Conservation (phyloP, 2,888 invertebrate species). For the Agrochola lychnidis region DNA sequence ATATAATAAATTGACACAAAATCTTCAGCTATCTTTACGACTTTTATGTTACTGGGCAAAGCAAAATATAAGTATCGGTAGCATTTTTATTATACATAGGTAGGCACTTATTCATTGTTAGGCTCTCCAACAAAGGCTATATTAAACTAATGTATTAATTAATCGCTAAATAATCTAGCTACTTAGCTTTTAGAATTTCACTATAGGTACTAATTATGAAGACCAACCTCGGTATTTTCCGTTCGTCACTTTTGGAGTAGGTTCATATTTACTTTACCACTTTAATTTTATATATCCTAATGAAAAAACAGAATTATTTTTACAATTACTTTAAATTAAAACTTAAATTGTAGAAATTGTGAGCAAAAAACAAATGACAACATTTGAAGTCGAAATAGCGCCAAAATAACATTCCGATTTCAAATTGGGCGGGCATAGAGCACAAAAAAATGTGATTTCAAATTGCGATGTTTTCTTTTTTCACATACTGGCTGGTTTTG, state of each 20-base stretch:
- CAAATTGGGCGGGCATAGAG: neutral
- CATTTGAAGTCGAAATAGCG: too few relatives aligned
- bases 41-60: neutral
- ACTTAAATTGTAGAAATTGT: neutral
- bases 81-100: neutral
- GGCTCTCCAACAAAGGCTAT: neutral
- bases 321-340: neutral
- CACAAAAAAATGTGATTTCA: neutral
- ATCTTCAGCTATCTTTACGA: slow-evolving; percentile 9
- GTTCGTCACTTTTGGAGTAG: neutral
- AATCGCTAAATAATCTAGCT: neutral
- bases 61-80: neutral
- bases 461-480: neutral
- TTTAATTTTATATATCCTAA: neutral
- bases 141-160: slow-evolving; percentile 7
- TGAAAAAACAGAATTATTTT: neutral
- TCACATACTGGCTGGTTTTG: neutral
- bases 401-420: slow-evolving; percentile 3
- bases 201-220: neutral
- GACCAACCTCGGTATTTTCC: slow-evolving; percentile 3
- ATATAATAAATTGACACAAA: slow-evolving; percentile 13
- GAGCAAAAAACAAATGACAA: neutral
- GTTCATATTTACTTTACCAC: neutral
- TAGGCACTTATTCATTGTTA: neutral
- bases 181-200: neutral